Evolutionary conservation across 2,888 invertebrate genomes (phyloP).

Genomic region (Plagodis pulveraria): DNA sequence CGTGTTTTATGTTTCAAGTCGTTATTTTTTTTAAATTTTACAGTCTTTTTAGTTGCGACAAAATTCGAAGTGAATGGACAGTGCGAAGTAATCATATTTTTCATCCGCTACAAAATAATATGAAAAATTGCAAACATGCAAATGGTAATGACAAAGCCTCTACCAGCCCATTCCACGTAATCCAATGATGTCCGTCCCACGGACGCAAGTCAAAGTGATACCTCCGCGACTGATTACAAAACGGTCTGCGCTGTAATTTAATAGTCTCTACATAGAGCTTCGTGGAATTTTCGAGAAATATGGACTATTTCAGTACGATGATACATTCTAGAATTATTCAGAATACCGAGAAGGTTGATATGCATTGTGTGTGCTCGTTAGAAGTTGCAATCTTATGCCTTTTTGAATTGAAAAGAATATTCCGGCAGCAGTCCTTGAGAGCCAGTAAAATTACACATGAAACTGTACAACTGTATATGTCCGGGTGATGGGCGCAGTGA

Average conservation of each 20-base stretch:
- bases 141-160: conserved; percentile 8
- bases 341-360: conserved; percentile 9
- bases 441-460: no score
- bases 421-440: no score
- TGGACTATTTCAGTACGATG: conserved; percentile 15
- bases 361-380: conserved; percentile 44
- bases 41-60: no score
- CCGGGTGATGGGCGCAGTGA: no score
- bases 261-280: conserved; percentile 16
- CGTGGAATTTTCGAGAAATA: conserved; percentile 16
- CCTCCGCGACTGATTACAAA: conserved; percentile 23
- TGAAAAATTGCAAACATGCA: not conserved
- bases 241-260: conserved; percentile 20
- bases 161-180: conserved; percentile 5
- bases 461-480: no score
- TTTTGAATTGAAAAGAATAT: conserved; percentile 47
- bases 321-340: conserved; percentile 13
- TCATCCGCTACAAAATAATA: no score
- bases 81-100: no score
- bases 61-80: no score
- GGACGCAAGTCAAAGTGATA: conserved; percentile 22
- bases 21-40: no score
- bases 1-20: no score
- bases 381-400: conserved; percentile 53
- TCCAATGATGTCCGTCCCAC: conserved; percentile 10